Evolutionary conservation across 2,888 invertebrate species (phyloP).

Genomic region (Petrophora chlorosata): DNA sequence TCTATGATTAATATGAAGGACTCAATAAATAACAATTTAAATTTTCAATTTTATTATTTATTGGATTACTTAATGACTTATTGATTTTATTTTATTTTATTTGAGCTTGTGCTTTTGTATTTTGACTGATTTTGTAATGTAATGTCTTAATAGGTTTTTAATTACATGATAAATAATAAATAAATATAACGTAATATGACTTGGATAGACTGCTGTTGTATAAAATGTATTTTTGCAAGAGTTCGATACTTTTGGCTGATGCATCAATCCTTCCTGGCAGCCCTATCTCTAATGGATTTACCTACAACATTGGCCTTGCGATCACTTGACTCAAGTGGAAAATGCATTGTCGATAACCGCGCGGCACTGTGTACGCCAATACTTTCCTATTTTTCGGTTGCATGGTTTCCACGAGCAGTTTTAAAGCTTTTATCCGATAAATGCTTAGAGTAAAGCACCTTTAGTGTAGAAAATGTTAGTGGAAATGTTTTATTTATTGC

Average conservation of each 20-base stretch:
- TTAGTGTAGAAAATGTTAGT: slow-evolving; percentile 6
- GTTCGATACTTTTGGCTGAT: not conserved
- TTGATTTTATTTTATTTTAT: too few relatives aligned
- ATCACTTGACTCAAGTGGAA: slow-evolving; percentile 34
- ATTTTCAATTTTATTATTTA: too few relatives aligned
- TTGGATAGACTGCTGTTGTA: too few relatives aligned
- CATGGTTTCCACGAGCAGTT: slow-evolving; percentile 21
- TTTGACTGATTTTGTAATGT: too few relatives aligned
- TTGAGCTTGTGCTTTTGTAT: too few relatives aligned
- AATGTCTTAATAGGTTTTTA: too few relatives aligned
- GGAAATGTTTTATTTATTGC: slow-evolving; percentile 11
- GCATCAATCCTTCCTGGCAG: slow-evolving; percentile 8
- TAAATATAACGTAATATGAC: too few relatives aligned
- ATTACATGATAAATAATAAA: too few relatives aligned
- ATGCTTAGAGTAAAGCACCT: slow-evolving; percentile 8
- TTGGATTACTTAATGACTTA: too few relatives aligned
- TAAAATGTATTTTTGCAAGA: not conserved
- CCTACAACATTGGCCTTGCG: slow-evolving; percentile 20
- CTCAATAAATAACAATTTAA: too few relatives aligned
- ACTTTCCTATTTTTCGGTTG: slow-evolving; percentile 33
- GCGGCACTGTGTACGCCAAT: slow-evolving; percentile 28
- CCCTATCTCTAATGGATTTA: slow-evolving; percentile 35
- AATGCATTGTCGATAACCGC: slow-evolving; percentile 34
- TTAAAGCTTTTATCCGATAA: slow-evolving; percentile 25
- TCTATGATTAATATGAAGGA: too few relatives aligned